phyloP scores from a whole-genome alignment of 2,888 invertebrate species.

The Xestia c-nigrum region DNA sequence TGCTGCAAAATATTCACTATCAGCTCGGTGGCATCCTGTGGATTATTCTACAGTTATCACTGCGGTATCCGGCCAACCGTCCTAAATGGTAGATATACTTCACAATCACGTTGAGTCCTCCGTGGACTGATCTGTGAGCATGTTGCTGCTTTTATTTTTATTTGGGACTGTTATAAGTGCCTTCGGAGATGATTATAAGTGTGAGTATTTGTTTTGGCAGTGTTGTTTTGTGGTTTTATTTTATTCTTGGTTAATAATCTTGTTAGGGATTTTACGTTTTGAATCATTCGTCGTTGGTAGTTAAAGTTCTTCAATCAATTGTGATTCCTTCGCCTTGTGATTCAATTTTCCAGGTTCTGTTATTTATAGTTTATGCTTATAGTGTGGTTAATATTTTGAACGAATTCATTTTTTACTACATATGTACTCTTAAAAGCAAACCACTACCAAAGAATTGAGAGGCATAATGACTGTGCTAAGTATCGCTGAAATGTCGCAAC shows the following conservation, averaged over 20 bases:
- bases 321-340: background rate
- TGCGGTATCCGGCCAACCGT: constrained; percentile 60
- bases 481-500: no score
- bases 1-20: constrained; percentile 71
- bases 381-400: background rate
- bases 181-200: constrained; percentile 63
- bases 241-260: background rate
- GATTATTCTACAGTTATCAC: constrained; percentile 73
- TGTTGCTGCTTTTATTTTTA: constrained; percentile 73
- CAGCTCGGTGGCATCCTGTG: constrained; percentile 79
- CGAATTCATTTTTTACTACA: background rate
- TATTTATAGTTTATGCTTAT: background rate
- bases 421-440: background rate
- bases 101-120: constrained; percentile 39
- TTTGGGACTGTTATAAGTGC: constrained; percentile 64
- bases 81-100: constrained; percentile 41
- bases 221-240: constrained; percentile 14
- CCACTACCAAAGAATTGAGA: background rate
- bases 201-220: constrained; percentile 40
- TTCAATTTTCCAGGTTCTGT: background rate
- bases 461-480: background rate
- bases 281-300: background rate
- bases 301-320: background rate
- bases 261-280: background rate
- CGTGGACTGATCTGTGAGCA: constrained; percentile 52